These are phyloP conservation scores for Eurosta solidaginis DNA, from an alignment of 1,140 invertebrate genomes.

Conservation along the genomic window DNA sequence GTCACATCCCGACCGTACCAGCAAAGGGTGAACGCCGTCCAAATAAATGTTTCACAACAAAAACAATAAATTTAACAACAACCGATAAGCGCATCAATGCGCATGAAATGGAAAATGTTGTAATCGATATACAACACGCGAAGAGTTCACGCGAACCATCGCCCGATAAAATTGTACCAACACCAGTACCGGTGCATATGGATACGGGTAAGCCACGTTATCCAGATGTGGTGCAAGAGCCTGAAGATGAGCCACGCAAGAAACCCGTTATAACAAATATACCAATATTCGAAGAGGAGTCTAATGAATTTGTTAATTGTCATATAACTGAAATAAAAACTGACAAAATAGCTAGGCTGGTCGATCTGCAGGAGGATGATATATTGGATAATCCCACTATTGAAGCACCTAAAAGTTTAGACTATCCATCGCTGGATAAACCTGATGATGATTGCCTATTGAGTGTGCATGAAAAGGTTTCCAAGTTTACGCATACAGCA, in stretches of 20 bases:
- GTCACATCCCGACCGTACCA: slow-evolving; percentile 32
- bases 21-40: slow-evolving; percentile 39
- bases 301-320: slow-evolving; percentile 52
- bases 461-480: slow-evolving; percentile 67
- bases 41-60: slow-evolving; percentile 57
- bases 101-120: slow-evolving; percentile 62
- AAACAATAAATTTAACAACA: slow-evolving; percentile 57
- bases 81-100: slow-evolving; percentile 50
- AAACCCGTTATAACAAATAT: slow-evolving; percentile 58
- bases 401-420: slow-evolving; percentile 50
- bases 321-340: slow-evolving; percentile 53
- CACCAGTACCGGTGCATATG: slow-evolving; percentile 65
- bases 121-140: slow-evolving; percentile 70
- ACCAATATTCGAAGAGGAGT: slow-evolving; percentile 56
- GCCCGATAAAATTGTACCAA: slow-evolving; percentile 69
- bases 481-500: slow-evolving; percentile 63
- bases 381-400: slow-evolving; percentile 50
- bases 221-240: slow-evolving; percentile 72
- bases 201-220: slow-evolving; percentile 68
- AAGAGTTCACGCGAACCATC: slow-evolving; percentile 74
- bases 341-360: slow-evolving; percentile 32
- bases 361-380: slow-evolving; percentile 25
- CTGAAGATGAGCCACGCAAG: slow-evolving; percentile 66
- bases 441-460: slow-evolving; percentile 62
- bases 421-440: slow-evolving; percentile 33